These are phyloP conservation scores for Bombus difficillimus DNA, from an alignment of 1,140 invertebrate genomes.

Conservation along the genomic window DNA sequence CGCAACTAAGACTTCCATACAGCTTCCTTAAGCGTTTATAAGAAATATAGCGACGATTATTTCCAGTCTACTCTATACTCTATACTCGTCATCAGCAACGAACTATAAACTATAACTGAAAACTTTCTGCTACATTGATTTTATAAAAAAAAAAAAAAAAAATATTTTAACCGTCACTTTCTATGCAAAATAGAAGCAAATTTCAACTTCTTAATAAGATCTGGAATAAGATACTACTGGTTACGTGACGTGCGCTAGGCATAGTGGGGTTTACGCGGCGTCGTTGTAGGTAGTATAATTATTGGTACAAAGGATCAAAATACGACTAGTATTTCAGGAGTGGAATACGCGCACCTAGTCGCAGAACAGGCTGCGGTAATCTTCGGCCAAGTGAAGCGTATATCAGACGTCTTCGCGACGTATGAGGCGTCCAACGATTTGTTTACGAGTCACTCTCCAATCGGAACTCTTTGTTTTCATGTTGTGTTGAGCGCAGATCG, in stretches of 20 bases:
- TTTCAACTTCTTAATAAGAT: neutral
- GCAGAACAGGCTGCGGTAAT: neutral
- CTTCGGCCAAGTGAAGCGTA: neutral
- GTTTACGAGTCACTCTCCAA: conserved; percentile 31
- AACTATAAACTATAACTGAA: too few relatives aligned
- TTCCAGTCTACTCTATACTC: neutral
- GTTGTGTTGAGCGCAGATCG: neutral
- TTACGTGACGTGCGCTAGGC: neutral
- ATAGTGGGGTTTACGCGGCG: neutral
- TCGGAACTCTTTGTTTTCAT: conserved; percentile 26
- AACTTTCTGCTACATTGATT: neutral
- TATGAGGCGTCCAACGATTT: neutral
- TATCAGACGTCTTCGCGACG: neutral
- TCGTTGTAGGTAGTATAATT: neutral
- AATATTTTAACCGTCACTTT: neutral
- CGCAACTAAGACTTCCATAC: neutral
- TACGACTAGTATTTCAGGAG: neutral
- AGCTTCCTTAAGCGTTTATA: neutral
- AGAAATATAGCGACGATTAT: neutral
- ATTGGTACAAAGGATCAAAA: neutral
- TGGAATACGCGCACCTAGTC: neutral
- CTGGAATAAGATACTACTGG: neutral
- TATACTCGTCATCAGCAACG: too few relatives aligned
- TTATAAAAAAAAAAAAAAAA: neutral
- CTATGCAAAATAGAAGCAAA: neutral